Base-by-base conservation (phyloP, 2,797 vertebrate species). In the Chaetophractus vellerosus region DNA sequence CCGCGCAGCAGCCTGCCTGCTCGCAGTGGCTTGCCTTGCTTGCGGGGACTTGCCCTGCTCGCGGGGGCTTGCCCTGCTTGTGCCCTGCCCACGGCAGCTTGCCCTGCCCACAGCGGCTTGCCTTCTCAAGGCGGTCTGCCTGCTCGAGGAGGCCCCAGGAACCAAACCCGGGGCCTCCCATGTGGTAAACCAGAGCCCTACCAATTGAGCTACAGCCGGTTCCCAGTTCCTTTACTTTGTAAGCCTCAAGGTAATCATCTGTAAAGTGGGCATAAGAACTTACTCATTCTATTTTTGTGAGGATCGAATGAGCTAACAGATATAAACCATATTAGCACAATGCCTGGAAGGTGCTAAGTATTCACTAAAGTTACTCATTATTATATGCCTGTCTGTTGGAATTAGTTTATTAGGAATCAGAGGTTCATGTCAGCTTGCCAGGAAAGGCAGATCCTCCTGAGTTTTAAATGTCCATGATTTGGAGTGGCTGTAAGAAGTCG, bases 401-500 rank as follows among this genome's bases (percentile, higher is more conserved):
- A 74, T 90, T 74, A 68, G 19, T 72, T 93, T 52, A 74, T 76
- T 55, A 92, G 33, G 41, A 93, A 92, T 55, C 55, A 78, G n/a
- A 92, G 68, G 48, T 59, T 48, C 28, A 57, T n/a, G 18, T 33
- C 9, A 79, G 19, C 24, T 59, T 72, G 23, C 48, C 19, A 72
- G 75, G 31, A 79, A 93, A 91, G 75, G 50, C 10, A 87, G 48
- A 28, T 74, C 74, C 48, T 63, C 74, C 26, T 76, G 81, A 74
- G 33, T 57, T 87, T 93, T 64, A 74, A 87, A 69, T 72, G 45
- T 72, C 86, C 81, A 50, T 5, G 10, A 66, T 79, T 79, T 94
- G 75, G 52, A 97, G 92, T 72, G 66, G 36, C 28, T 50, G 0
- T 52, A 79, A 94, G 59, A 26, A 95, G 64, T 93, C 95, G 94